Percentiles rank a stretch among this genome's conserved stretches.
These are phyloP conservation scores for Chaetophractus vellerosus DNA, from an alignment of 2,797 vertebrate genomes.

Conservation along the genomic window DNA sequence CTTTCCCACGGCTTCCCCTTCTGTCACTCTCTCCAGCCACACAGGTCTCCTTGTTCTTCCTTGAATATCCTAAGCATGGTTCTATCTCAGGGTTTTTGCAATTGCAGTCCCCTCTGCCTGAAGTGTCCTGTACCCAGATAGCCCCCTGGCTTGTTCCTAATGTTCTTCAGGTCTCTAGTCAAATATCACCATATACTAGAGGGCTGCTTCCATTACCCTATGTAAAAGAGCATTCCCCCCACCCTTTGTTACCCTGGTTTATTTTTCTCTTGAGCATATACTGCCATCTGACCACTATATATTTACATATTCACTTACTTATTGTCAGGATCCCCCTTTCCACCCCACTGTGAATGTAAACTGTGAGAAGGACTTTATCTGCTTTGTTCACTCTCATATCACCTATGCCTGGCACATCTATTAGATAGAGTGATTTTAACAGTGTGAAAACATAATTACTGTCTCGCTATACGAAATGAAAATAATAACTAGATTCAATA, in stretches of 20 bases:
- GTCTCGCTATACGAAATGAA: not conserved
- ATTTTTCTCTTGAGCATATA: not conserved
- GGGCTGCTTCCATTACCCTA: not conserved
- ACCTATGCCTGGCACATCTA: not conserved
- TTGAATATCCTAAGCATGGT: not conserved
- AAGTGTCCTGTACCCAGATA: not conserved
- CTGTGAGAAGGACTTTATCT: not conserved
- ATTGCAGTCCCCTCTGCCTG: not conserved
- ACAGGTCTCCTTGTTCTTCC: not conserved
- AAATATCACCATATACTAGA: not conserved
- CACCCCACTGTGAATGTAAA: no score
- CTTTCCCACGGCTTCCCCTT: not conserved
- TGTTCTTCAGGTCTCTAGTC: not conserved
- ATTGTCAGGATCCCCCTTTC: not conserved
- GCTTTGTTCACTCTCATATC: not conserved
- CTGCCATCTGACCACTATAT: not conserved
- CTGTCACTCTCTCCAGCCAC: not conserved
- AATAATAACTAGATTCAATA: constrained; percentile 27
- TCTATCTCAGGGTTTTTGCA: not conserved
- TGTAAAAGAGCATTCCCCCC: not conserved
- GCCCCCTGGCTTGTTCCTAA: not conserved
- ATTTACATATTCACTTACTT: not conserved
- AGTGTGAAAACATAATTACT: not conserved
- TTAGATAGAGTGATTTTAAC: not conserved
- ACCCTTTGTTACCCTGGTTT: not conserved